Conservation (phyloP, 2,888 invertebrate genomes). For the Microctonus brassicae region DNA sequence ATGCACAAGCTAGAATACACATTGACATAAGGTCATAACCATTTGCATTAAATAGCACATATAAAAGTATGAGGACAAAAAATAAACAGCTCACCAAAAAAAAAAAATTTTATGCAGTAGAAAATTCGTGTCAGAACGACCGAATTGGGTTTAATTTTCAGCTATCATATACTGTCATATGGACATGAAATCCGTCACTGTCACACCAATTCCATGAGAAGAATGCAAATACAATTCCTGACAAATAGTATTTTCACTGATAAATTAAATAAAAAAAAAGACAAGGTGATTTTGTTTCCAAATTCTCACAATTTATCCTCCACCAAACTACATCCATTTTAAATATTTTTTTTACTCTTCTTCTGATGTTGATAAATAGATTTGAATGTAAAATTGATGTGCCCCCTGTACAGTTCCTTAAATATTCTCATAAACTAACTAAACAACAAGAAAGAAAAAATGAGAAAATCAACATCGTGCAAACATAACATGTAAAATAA, state of each 20-base stretch:
- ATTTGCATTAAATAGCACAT: neutral
- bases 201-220: neutral
- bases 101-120: neutral
- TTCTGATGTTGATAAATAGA: neutral
- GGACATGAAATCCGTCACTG: neutral
- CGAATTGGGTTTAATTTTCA: neutral
- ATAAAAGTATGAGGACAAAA: neutral
- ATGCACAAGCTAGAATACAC: neutral
- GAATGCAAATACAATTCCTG: conserved; percentile 9
- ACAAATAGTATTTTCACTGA: neutral
- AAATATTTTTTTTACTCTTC: neutral
- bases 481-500: neutral
- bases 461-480: neutral
- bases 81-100: neutral
- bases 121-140: neutral
- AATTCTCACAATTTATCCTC: conserved; percentile 15
- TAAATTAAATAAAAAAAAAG: neutral
- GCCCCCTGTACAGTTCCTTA: neutral
- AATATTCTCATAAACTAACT: neutral
- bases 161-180: neutral
- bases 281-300: neutral
- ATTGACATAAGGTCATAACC: neutral
- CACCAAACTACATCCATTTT: neutral
- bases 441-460: neutral
- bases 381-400: conserved; percentile 7